Evolutionary conservation across 2,797 vertebrate species (phyloP).

Genomic region (Gallinago solitaria): DNA sequence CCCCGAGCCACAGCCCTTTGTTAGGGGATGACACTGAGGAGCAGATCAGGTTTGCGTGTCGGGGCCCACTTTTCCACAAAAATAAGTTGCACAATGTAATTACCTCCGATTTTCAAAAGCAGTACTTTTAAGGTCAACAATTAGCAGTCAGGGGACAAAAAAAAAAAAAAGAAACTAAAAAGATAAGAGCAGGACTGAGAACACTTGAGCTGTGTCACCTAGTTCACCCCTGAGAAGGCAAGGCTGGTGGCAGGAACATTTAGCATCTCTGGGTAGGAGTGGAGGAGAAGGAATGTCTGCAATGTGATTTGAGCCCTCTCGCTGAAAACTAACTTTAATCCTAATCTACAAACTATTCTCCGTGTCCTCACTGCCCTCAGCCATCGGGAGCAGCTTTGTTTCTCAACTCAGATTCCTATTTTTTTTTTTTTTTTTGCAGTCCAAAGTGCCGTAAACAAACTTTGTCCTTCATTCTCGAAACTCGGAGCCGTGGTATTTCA

Average conservation of each 20-base stretch:
- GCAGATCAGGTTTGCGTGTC: neutral
- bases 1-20: neutral
- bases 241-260: neutral
- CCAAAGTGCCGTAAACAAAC: constrained; percentile 78
- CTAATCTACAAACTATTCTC: neutral
- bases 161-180: neutral
- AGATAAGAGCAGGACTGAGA: neutral
- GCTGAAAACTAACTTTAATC: constrained; percentile 34
- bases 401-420: constrained; percentile 16
- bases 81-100: neutral
- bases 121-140: neutral
- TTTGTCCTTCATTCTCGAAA: constrained; percentile 88
- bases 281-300: neutral
- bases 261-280: neutral
- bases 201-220: neutral
- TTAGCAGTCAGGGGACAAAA: neutral
- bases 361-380: neutral
- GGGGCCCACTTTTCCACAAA: neutral
- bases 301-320: neutral
- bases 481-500: constrained; percentile 86
- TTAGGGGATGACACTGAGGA: neutral
- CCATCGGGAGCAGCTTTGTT: neutral
- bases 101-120: neutral
- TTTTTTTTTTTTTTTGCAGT: neutral
- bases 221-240: neutral